phyloP scores from a whole-genome alignment of 2,113 vertebrate species.

The Thamnophis sirtalis region DNA sequence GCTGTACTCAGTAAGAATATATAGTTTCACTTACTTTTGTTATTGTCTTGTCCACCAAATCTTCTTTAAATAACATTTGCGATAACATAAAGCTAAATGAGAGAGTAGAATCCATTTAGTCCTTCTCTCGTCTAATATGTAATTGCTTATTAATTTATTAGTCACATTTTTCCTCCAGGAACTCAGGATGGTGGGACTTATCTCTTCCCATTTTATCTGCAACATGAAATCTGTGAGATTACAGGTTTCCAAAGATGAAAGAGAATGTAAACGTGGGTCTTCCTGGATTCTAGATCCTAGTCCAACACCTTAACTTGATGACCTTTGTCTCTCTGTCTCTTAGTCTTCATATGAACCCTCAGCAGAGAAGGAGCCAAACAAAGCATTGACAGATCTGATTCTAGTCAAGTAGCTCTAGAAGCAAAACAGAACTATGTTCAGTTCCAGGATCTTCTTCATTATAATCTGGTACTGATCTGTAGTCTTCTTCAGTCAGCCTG shows the following conservation, averaged over 20 bases:
- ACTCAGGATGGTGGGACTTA: background rate
- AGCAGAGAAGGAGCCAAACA: background rate
- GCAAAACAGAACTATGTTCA: background rate
- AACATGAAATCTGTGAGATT: background rate
- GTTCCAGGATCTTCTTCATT: background rate
- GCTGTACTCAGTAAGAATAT: background rate
- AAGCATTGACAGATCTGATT: background rate
- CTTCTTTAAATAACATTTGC: background rate
- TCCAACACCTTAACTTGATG: background rate
- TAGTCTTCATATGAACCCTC: background rate
- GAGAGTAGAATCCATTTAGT: background rate
- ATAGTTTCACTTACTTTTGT: background rate
- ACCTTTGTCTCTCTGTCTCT: background rate
- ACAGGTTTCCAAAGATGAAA: background rate
- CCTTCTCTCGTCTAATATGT: background rate
- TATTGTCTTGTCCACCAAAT: constrained; percentile 23
- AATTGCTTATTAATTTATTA: background rate
- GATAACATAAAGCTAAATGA: background rate
- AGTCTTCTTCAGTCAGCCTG: background rate
- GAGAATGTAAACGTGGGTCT: background rate
- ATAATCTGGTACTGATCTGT: background rate
- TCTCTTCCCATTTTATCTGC: background rate
- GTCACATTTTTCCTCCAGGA: background rate
- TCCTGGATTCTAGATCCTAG: background rate
- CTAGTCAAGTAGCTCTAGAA: background rate